A percentile compares a stretch with the other conserved stretches of the same genome.
These are phyloP conservation scores for Chunga burmeisteri DNA, from an alignment of 2,113 vertebrate genomes.

Conservation along the genomic window DNA sequence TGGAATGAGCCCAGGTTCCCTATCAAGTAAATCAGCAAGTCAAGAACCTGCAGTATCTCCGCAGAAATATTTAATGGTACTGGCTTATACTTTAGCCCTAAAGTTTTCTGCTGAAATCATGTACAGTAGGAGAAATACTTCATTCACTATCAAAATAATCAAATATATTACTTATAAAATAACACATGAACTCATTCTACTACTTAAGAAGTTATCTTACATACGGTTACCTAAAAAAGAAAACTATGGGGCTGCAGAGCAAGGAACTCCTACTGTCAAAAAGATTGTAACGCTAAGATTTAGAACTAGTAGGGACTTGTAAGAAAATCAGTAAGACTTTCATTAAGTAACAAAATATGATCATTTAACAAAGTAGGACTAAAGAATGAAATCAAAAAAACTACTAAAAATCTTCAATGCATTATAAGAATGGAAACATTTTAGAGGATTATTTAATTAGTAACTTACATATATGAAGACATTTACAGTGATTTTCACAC, in stretches of 20 bases:
- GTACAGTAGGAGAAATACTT: neutral
- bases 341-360: neutral
- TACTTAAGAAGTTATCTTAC: neutral
- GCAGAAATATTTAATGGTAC: neutral
- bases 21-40: neutral
- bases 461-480: neutral
- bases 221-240: neutral
- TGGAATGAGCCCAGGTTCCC: neutral
- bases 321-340: conserved; percentile 66
- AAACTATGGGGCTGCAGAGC: neutral
- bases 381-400: neutral
- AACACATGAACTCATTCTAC: neutral
- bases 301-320: conserved; percentile 62
- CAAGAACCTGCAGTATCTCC: neutral
- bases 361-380: neutral
- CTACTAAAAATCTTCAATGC: neutral
- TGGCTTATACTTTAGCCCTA: neutral
- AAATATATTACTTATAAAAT: neutral
- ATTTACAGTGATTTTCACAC: neutral
- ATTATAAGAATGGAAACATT: neutral
- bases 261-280: conserved; percentile 21
- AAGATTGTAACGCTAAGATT: conserved; percentile 73
- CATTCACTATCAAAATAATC: neutral
- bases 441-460: neutral
- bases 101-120: neutral